A percentile compares a stretch with the other conserved stretches of the same genome.
Conservation (phyloP, 1,140 invertebrate genomes). For the Grapholita molesta region DNA sequence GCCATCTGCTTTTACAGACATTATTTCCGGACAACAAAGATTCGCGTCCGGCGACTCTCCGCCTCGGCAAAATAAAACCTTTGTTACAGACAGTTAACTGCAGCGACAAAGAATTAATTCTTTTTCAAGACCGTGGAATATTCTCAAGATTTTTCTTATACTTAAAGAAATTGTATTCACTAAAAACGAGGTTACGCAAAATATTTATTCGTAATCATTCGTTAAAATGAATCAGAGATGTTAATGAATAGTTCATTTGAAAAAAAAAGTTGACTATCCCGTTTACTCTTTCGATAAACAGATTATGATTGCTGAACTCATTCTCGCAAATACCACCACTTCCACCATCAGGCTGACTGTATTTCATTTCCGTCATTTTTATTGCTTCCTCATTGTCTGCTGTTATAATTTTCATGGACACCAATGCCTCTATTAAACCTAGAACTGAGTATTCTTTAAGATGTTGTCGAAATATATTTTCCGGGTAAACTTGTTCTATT, state of each 20-base stretch:
- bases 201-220: conserved; percentile 24
- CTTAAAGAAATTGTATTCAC: neutral
- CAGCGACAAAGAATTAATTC: conserved; percentile 43
- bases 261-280: conserved; percentile 55
- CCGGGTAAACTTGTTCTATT: conserved; percentile 70
- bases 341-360: conserved; percentile 33
- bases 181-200: neutral
- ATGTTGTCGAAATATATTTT: conserved; percentile 55
- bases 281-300: conserved; percentile 54
- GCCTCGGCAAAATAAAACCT: conserved; percentile 38
- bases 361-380: conserved; percentile 57
- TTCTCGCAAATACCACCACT: conserved; percentile 32
- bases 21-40: conserved; percentile 42
- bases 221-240: conserved; percentile 3
- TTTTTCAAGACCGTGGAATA: conserved; percentile 13
- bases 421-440: conserved; percentile 57
- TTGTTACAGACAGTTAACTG: conserved; percentile 56
- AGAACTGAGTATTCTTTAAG: conserved; percentile 51
- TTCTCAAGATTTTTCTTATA: neutral
- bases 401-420: conserved; percentile 66
- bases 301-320: conserved; percentile 32
- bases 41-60: conserved; percentile 31
- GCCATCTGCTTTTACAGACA: conserved; percentile 34
- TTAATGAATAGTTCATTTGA: conserved; percentile 44
- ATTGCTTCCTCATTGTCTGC: conserved; percentile 47